Conservation (phyloP, 2,888 invertebrate species). For the Nineta flava region DNA sequence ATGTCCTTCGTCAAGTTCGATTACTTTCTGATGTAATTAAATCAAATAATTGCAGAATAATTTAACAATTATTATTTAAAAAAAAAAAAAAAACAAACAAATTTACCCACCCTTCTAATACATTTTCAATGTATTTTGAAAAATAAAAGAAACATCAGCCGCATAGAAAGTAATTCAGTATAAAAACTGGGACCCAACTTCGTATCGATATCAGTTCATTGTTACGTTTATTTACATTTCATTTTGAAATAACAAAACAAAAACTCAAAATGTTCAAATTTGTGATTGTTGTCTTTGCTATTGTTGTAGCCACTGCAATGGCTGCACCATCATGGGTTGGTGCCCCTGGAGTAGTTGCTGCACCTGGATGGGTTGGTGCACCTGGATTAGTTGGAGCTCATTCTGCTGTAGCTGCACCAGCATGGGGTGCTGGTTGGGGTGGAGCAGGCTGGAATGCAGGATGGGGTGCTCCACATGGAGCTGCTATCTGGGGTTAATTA, state of each 20-base stretch:
- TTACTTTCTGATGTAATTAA: too few species aligned
- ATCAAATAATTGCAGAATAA: too few species aligned
- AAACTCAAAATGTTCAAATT: slow-evolving; percentile 1
- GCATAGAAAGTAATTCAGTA: too few species aligned
- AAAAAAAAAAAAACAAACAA: too few species aligned
- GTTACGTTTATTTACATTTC: background rate
- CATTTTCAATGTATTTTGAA: too few species aligned
- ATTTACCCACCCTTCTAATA: too few species aligned
- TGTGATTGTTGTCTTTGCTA: background rate
- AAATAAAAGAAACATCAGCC: too few species aligned
- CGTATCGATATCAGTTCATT: background rate
- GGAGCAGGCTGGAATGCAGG: background rate
- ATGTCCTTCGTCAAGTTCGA: too few species aligned
- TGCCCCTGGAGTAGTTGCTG: background rate
- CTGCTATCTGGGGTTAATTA: background rate
- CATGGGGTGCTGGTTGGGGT: background rate
- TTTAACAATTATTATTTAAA: too few species aligned
- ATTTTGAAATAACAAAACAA: too few species aligned
- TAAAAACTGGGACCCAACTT: too few species aligned
- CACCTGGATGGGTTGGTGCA: background rate
- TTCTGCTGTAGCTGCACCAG: background rate
- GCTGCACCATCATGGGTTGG: background rate
- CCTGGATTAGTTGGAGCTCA: background rate
- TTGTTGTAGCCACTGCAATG: background rate
- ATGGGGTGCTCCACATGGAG: too few species aligned